phyloP scores from a whole-genome alignment of 2,888 invertebrate species.

The Epicampocera succincta region DNA sequence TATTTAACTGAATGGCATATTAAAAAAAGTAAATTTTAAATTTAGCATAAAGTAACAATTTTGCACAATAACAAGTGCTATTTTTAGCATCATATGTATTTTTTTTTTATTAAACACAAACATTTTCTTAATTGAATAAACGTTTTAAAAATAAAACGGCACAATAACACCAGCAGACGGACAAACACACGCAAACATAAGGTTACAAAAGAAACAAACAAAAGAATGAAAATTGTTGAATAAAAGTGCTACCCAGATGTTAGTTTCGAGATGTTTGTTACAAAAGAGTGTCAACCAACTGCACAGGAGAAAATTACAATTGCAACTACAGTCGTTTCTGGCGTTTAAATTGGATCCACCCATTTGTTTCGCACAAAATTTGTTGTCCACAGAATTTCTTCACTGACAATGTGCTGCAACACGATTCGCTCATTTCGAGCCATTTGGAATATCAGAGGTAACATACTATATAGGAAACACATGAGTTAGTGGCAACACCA shows the following conservation, averaged over 20 bases:
- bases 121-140: slow-evolving; percentile 57
- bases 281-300: too few species aligned
- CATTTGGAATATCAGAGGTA: too few species aligned
- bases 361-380: too few species aligned
- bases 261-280: not conserved
- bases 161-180: slow-evolving; percentile 19
- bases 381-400: too few species aligned
- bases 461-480: too few species aligned
- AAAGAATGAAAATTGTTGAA: not conserved
- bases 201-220: too few species aligned
- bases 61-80: slow-evolving; percentile 57
- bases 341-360: not conserved
- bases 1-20: slow-evolving; percentile 35
- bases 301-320: slow-evolving; percentile 1
- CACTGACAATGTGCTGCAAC: too few species aligned
- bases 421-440: too few species aligned
- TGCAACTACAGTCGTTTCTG: not conserved
- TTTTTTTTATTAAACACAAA: slow-evolving; percentile 31
- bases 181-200: slow-evolving; percentile 2
- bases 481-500: too few species aligned
- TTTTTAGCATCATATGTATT: slow-evolving; percentile 52
- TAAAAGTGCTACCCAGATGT: slow-evolving; percentile 8
- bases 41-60: slow-evolving; percentile 58
- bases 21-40: slow-evolving; percentile 41
- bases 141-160: slow-evolving; percentile 58